A percentile compares a stretch with the other conserved stretches of the same genome.
These are phyloP conservation scores for Sebastolobus altivelis DNA, from an alignment of 2,797 vertebrate species.

Conservation along the genomic window DNA sequence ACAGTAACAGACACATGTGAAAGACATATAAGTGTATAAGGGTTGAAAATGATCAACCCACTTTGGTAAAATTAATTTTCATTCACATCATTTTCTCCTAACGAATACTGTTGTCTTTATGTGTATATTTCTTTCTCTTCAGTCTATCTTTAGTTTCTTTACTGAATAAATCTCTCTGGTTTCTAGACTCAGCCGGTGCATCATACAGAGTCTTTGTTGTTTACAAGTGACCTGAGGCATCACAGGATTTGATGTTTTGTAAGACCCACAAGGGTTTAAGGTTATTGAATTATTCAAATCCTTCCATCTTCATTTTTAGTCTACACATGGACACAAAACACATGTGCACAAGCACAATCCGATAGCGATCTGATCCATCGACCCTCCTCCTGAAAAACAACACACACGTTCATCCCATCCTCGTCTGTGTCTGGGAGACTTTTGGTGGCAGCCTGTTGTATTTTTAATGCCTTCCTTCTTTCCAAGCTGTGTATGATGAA, in stretches of 20 bases:
- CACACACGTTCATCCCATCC: slow-evolving; percentile 20
- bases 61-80: neutral
- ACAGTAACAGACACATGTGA: neutral
- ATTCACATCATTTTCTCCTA: neutral
- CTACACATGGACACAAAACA: neutral
- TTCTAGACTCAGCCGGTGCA: neutral
- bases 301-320: slow-evolving; percentile 7
- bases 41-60: neutral
- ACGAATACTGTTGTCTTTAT: neutral
- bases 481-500: slow-evolving; percentile 75
- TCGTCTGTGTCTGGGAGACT: slow-evolving; percentile 42
- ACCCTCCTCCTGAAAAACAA: slow-evolving; percentile 14
- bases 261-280: slow-evolving; percentile 27
- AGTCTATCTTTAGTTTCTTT: slow-evolving; percentile 1
- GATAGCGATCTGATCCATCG: slow-evolving; percentile 12
- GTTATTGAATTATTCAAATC: slow-evolving; percentile 63
- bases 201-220: slow-evolving; percentile 25
- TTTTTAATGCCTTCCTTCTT: slow-evolving; percentile 76
- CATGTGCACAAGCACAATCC: neutral
- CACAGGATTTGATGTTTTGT: slow-evolving; percentile 39
- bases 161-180: neutral
- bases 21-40: neutral
- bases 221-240: slow-evolving; percentile 34
- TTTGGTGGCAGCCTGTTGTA: slow-evolving; percentile 66
- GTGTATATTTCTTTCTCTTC: neutral